Evolutionary conservation across 2,113 vertebrate genomes (phyloP).

Genomic region (Nothocercus nigrocapillus): DNA sequence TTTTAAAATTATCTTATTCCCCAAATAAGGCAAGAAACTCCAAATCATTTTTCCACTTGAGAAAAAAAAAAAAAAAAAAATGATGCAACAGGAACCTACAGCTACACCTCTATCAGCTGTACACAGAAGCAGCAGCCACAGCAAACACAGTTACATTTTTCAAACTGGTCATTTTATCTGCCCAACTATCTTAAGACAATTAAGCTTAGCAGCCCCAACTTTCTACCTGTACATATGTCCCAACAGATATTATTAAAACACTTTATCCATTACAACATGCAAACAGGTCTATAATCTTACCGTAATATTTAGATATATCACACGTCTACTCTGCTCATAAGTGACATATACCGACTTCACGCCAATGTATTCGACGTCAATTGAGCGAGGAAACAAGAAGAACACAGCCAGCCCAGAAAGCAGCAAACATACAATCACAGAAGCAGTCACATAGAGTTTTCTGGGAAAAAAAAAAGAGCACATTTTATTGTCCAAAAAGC

Average conservation of each 20-base stretch:
- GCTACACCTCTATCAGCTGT: background rate
- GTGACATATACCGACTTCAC: constrained; percentile 93
- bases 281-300: constrained; percentile 73
- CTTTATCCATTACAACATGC: background rate
- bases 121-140: background rate
- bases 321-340: constrained; percentile 83
- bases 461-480: constrained; percentile 58
- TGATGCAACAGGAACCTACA: background rate
- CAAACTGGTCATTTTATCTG: background rate
- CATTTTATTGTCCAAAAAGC: background rate
- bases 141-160: background rate
- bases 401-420: constrained; percentile 94
- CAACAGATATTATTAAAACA: background rate
- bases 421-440: constrained; percentile 90
- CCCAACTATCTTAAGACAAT: background rate
- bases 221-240: background rate
- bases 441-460: constrained; percentile 95
- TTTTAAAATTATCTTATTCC: background rate
- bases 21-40: background rate
- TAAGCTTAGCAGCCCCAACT: background rate
- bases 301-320: constrained; percentile 95
- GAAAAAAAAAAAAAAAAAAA: background rate
- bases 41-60: background rate
- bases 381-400: constrained; percentile 96
- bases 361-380: constrained; percentile 92